Base-by-base conservation (phyloP, 2,888 invertebrate genomes). In the Tiliacea aurago region DNA sequence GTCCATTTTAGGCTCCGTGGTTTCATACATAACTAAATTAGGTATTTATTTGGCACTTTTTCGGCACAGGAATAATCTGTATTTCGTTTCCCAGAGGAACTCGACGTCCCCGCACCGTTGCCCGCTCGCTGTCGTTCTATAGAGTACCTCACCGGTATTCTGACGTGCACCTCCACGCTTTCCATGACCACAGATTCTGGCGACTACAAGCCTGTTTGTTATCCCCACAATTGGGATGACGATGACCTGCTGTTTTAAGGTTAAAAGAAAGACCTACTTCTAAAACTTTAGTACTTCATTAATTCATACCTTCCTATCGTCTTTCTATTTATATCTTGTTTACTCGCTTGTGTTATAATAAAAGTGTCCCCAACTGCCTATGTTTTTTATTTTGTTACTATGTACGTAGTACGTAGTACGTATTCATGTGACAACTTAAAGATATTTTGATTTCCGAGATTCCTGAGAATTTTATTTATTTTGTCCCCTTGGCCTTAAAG, bases 211-310 rank as follows among this genome's bases (percentile, higher is more conserved):
- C 94, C 94, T 1, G 53, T 89, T 10, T 94, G 94, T 84, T 93
- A 91, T 69, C 94, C 94, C 4, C 94, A 94, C 69, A 90, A 92
- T 66, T 95, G 95, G 93, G 95, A 96, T 45, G 96, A 96, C 65
- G 96, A 96, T 15, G 96, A 96, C 80, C 87, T 96, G 53, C 84
- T 96, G 18, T 96, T 96, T 89, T 96, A 93, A 88, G 49, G 18
- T 53, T 43, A 73, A 68, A 45, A 3, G 4, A 33, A n/a, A n/a
- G n/a, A 28, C 28, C 37, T 67, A 10, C 47, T 56, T 70, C 20
- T 73, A 37, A 70, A 68, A 49, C 5, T n/a, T 18, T 56, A 62
- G 15, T 45, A 49, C 4, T 4, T 7, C 18, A 28, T n/a, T n/a
- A n/a, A n/a, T n/a, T n/a, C 13, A 64, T 33, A 47, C 9, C 5